Conservation (phyloP, 1,140 invertebrate species). For the Drosophila pectinifera region DNA sequence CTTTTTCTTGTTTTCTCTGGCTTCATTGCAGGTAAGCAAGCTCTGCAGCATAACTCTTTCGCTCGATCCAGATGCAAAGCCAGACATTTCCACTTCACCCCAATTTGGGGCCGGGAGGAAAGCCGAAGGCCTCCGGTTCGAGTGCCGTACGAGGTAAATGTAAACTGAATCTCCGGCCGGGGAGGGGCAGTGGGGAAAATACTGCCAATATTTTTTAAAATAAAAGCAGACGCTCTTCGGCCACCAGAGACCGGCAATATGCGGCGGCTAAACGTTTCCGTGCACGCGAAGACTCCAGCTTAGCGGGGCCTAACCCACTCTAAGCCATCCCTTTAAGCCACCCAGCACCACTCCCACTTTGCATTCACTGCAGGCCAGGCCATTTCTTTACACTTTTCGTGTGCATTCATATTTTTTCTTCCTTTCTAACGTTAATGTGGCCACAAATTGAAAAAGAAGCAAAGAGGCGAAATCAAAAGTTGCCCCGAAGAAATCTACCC, state of each 20-base stretch:
- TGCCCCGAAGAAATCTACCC: conserved; percentile 39
- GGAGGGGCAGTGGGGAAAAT: conserved; percentile 21
- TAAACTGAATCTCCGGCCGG: conserved; percentile 40
- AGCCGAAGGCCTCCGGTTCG: conserved; percentile 20
- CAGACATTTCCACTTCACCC: conserved; percentile 40
- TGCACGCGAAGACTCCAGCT: conserved; percentile 69
- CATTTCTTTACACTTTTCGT: conserved; percentile 80
- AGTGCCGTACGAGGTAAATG: conserved; percentile 62
- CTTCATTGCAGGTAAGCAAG: conserved; percentile 48
- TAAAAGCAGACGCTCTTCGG: conserved; percentile 72
- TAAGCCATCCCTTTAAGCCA: background rate
- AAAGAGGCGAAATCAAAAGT: conserved; percentile 62
- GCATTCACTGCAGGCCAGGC: conserved; percentile 57
- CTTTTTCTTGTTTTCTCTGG: conserved; percentile 11
- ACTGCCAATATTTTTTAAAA: conserved; percentile 81
- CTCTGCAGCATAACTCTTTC: conserved; percentile 4
- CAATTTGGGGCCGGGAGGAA: conserved; percentile 18
- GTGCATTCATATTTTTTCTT: conserved; percentile 72
- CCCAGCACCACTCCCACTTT: conserved; percentile 15
- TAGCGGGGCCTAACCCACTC: conserved; percentile 19
- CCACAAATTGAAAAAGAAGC: conserved; percentile 81
- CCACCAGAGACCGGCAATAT: conserved; percentile 64
- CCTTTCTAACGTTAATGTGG: conserved; percentile 79
- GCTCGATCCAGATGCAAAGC: conserved; percentile 16
- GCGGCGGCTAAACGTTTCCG: conserved; percentile 79